A percentile compares a stretch with the other conserved stretches of the same genome.
Evolutionary conservation across 2,888 invertebrate genomes (phyloP).

Genomic region (Rhyacophila evoluta): DNA sequence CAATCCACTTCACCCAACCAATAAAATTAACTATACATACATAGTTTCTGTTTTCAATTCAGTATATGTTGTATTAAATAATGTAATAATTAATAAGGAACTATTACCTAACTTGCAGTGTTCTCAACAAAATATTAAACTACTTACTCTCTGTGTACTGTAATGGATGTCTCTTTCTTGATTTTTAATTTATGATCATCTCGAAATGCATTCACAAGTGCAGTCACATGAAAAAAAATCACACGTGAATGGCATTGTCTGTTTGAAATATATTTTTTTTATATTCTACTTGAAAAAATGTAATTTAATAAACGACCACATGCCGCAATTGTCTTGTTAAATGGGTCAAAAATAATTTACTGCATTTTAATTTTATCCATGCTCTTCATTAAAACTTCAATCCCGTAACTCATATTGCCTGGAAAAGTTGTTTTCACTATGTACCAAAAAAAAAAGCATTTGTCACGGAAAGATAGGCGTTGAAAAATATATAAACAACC

Average conservation of each 20-base stretch:
- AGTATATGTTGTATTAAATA: not conserved
- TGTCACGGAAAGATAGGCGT: too few relatives aligned
- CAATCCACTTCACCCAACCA: not conserved
- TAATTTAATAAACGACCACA: slow-evolving; percentile 29
- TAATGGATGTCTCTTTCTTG: not conserved
- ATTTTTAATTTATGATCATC: not conserved
- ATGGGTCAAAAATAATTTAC: slow-evolving; percentile 3
- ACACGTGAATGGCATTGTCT: not conserved
- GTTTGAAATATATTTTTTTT: slow-evolving; percentile 35
- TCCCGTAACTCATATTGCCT: too few relatives aligned
- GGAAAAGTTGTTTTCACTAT: too few relatives aligned
- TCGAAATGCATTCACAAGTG: not conserved
- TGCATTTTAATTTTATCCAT: not conserved
- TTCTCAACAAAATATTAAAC: not conserved
- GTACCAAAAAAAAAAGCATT: too few relatives aligned
- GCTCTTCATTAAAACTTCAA: too few relatives aligned
- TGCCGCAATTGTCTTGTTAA: not conserved
- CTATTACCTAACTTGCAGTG: not conserved
- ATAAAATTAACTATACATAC: not conserved
- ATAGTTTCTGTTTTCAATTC: not conserved
- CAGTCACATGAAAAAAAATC: not conserved
- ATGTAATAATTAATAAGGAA: not conserved
- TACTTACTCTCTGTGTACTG: not conserved
- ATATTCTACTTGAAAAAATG: slow-evolving; percentile 29
- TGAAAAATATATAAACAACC: too few relatives aligned